phyloP scores from a whole-genome alignment of 2,113 vertebrate species.

The Chionodraco myersi region DNA sequence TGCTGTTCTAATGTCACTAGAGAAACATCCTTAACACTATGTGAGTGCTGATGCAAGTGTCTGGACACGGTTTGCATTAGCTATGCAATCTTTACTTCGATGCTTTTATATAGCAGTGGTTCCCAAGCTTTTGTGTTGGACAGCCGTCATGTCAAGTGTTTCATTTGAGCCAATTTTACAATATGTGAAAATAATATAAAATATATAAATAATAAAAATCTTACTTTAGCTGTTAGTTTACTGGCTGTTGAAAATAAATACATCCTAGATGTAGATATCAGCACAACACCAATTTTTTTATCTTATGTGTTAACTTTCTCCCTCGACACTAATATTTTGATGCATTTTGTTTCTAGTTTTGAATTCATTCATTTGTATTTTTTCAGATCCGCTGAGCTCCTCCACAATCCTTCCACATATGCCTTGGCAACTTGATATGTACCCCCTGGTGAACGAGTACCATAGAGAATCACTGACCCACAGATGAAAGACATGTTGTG shows the following conservation, averaged over 20 bases:
- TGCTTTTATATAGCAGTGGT: neutral
- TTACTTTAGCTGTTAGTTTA: neutral
- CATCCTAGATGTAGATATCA: neutral
- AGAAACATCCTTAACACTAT: neutral
- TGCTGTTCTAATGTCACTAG: neutral
- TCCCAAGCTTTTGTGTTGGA: neutral
- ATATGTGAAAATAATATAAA: neutral
- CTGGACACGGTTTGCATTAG: neutral
- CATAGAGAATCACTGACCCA: neutral
- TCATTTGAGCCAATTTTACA: neutral
- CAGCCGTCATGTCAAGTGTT: neutral
- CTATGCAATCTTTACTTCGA: neutral
- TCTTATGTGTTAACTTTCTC: neutral
- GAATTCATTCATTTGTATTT: neutral
- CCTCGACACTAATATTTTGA: neutral
- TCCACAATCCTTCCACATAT: neutral
- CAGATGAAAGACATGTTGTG: neutral
- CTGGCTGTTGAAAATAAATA: neutral
- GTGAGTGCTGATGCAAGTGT: neutral
- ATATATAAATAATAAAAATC: no score
- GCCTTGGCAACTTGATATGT: neutral
- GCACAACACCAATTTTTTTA: neutral
- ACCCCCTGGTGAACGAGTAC: neutral
- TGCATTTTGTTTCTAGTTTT: neutral
- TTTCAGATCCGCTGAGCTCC: neutral